Conservation (phyloP, 2,113 vertebrate species). For the Ellobius talpinus region DNA sequence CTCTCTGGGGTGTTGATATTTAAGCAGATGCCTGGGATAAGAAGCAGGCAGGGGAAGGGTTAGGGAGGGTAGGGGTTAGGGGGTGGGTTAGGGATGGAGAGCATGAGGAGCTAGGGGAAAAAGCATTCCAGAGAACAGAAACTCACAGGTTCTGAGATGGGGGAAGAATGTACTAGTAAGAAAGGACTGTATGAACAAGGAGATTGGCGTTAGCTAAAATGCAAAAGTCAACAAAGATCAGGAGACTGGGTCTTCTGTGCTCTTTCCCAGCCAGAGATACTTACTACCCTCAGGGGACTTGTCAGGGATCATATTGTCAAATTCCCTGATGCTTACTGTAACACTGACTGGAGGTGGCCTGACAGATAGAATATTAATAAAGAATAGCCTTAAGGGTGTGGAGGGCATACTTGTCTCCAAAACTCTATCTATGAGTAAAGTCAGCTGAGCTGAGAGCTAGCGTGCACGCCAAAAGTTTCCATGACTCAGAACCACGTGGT, state of each 20-base stretch:
- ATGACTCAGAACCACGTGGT: not conserved
- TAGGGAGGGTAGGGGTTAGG: not conserved
- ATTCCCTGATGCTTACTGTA: slow-evolving; percentile 41
- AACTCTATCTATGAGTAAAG: slow-evolving; percentile 49
- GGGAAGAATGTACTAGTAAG: not conserved
- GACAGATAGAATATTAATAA: slow-evolving; percentile 68
- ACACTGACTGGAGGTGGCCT: slow-evolving; percentile 1
- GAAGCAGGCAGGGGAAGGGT: not conserved
- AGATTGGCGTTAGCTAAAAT: not conserved
- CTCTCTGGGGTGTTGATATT: not conserved
- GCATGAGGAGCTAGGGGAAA: not conserved
- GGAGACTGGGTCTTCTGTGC: not conserved
- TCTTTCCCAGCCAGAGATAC: not conserved
- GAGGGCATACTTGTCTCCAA: slow-evolving; percentile 58
- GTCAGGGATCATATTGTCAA: slow-evolving; percentile 32
- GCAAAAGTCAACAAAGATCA: not conserved
- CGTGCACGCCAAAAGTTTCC: not conserved
- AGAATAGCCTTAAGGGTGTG: slow-evolving; percentile 10
- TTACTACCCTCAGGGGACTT: not conserved
- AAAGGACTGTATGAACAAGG: not conserved
- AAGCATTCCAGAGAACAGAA: not conserved
- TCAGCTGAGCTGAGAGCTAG: slow-evolving; percentile 16
- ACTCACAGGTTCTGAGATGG: not conserved
- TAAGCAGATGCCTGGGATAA: not conserved
- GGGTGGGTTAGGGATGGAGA: not conserved